Base-by-base conservation (phyloP, 2,113 vertebrate species). In the Dolichallabes microphthalmus region DNA sequence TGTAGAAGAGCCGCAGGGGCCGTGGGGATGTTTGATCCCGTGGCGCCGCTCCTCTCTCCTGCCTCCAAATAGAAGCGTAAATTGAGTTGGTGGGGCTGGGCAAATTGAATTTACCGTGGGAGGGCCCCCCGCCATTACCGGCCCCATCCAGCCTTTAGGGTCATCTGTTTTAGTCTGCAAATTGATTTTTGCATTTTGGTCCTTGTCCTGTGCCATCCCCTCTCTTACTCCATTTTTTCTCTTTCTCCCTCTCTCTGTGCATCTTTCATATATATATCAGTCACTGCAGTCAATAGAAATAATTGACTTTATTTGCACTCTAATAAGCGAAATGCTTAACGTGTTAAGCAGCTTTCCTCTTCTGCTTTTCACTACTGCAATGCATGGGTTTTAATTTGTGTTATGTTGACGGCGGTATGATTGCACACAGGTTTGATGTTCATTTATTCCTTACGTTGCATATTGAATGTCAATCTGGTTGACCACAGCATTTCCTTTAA, bases 81-180 rank as follows among this genome's bases (percentile, higher is more conserved):
- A 92, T 92, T 92, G 90, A 90, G 90, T 92, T 92, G 88, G 88
- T 88, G 86, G 85, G 83, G 89, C 84, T 89, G 84, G 69, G 87
- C 88, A 92, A 91, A 90, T 91, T 91, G 73, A 89, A 91, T 92
- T 91, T 90, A 87, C 85, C 17, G 76, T 53, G 88, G 85, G 73
- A 85, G 78, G 86, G 86, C 82, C 89, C 68, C 85, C 77, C 45
- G 17, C 89, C 89, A 90, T 89, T 88, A 90, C 86, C 74, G 85
- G 85, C 79, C 90, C 82, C 83, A 86, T 83, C 81, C 78, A 85
- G 89, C 81, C 84, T 88, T 86, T 86, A 86, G 82, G 88, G 90
- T 89, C 90, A 89, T 91, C 89, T 88, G 88, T 89, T 91, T 90
- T 88, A 90, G 87, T 90, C 86, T 82, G 80, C 85, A 90, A 91